Percentiles rank a stretch among this genome's conserved stretches.
Conservation (phyloP, 2,113 vertebrate species). For the Ascaphus truei region DNA sequence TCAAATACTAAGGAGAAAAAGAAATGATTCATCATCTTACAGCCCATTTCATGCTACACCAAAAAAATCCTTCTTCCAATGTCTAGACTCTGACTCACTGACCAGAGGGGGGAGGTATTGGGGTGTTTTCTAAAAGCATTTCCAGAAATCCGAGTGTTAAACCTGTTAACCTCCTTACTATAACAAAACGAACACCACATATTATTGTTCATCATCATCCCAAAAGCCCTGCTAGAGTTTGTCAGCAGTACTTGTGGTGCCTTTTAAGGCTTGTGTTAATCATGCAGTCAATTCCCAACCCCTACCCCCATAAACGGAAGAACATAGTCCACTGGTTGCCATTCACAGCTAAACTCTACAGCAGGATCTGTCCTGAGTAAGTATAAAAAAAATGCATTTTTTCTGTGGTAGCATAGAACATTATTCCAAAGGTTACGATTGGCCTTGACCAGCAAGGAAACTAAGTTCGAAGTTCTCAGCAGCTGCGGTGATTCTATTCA, state of each 20-base stretch:
- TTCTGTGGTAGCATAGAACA: slow-evolving; percentile 61
- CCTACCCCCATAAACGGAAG: slow-evolving; percentile 47
- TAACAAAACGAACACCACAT: slow-evolving; percentile 52
- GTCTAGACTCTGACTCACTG: neutral
- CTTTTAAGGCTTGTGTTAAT: slow-evolving; percentile 41
- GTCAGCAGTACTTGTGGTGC: slow-evolving; percentile 38
- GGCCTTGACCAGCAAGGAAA: slow-evolving; percentile 77
- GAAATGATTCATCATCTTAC: slow-evolving; percentile 38
- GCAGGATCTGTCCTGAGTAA: slow-evolving; percentile 81
- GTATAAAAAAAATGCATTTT: slow-evolving; percentile 63
- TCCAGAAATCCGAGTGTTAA: slow-evolving; percentile 64
- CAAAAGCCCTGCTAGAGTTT: slow-evolving; percentile 33
- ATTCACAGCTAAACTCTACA: slow-evolving; percentile 70
- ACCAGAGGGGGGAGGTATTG: slow-evolving; percentile 48
- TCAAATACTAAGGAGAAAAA: slow-evolving; percentile 35
- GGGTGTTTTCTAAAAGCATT: slow-evolving; percentile 62
- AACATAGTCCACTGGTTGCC: slow-evolving; percentile 45
- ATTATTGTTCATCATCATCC: slow-evolving; percentile 46
- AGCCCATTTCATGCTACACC: slow-evolving; percentile 56
- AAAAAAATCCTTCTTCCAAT: slow-evolving; percentile 27
- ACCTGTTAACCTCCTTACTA: slow-evolving; percentile 60
- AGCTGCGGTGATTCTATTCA: slow-evolving; percentile 60
- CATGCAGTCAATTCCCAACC: slow-evolving; percentile 46
- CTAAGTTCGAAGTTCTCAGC: slow-evolving; percentile 61
- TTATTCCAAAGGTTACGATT: slow-evolving; percentile 59